Conservation (phyloP, 2,113 vertebrate genomes). For the Otis tarda region DNA sequence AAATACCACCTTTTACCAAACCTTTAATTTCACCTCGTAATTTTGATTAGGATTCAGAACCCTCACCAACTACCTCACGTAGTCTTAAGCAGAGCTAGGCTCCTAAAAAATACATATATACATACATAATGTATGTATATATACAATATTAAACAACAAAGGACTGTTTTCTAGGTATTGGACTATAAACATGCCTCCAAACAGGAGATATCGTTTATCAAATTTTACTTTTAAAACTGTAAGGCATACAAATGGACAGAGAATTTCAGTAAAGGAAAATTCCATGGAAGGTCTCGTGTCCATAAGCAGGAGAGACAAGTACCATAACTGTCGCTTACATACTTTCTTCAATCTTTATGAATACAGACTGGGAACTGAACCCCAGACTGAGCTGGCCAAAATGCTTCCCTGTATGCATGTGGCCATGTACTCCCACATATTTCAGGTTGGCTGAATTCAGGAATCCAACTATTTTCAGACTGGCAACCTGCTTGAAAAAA, state of each 20-base stretch:
- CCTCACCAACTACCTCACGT: background rate
- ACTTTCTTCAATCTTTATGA: background rate
- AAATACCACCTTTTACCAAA: background rate
- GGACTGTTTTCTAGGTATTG: background rate
- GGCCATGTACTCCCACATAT: background rate
- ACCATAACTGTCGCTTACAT: fast-evolving
- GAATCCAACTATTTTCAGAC: background rate
- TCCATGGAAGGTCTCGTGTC: background rate
- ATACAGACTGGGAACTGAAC: background rate
- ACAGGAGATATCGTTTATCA: background rate
- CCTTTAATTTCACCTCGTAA: background rate
- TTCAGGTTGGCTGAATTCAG: background rate
- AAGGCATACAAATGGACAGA: background rate
- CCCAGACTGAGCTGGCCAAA: background rate
- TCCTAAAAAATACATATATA: background rate
- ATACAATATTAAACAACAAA: background rate
- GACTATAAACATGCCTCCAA: background rate
- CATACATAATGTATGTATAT: background rate
- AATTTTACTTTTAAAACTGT: background rate
- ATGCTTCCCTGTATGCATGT: background rate
- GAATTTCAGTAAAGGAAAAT: background rate
- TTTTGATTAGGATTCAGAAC: background rate
- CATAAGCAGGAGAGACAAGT: background rate
- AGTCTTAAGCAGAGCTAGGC: background rate
- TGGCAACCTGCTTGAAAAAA: background rate